These are phyloP conservation scores for Lutraria rhynchaena DNA, from an alignment of 1,140 invertebrate species.

Conservation along the genomic window DNA sequence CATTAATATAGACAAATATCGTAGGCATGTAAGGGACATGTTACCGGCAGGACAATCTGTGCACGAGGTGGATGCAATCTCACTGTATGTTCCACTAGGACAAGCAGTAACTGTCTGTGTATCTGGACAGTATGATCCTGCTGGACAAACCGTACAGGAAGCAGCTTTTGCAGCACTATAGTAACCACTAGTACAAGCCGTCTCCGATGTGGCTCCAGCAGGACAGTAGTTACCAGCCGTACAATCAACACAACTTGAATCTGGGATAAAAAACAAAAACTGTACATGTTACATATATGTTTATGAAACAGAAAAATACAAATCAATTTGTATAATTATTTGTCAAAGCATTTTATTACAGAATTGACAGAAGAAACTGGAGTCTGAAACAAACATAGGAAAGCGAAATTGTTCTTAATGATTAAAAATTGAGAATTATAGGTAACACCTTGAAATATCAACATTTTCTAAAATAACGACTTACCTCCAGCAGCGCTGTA, in stretches of 20 bases:
- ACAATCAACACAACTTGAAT: slow-evolving; percentile 68
- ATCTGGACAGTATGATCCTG: slow-evolving; percentile 72
- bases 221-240: slow-evolving; percentile 74
- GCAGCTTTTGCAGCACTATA: slow-evolving; percentile 71
- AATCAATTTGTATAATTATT: too few relatives aligned
- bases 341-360: too few relatives aligned
- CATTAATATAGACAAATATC: too few relatives aligned
- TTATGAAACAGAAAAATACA: too few relatives aligned
- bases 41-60: slow-evolving; percentile 48
- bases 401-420: neutral
- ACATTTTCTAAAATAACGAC: neutral
- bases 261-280: slow-evolving; percentile 60
- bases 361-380: too few relatives aligned
- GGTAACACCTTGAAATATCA: neutral
- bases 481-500: slow-evolving; percentile 70
- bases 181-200: slow-evolving; percentile 69
- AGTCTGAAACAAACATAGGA: too few relatives aligned
- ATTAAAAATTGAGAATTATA: neutral
- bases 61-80: slow-evolving; percentile 62
- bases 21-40: too few relatives aligned
- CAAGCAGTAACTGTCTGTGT: slow-evolving; percentile 61
- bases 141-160: slow-evolving; percentile 71
- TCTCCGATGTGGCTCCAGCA: slow-evolving; percentile 61
- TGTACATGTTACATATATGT: too few relatives aligned
- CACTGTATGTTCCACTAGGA: slow-evolving; percentile 60